Base-by-base conservation (phyloP, 2,797 vertebrate species). In the Crocidura indochinensis region DNA sequence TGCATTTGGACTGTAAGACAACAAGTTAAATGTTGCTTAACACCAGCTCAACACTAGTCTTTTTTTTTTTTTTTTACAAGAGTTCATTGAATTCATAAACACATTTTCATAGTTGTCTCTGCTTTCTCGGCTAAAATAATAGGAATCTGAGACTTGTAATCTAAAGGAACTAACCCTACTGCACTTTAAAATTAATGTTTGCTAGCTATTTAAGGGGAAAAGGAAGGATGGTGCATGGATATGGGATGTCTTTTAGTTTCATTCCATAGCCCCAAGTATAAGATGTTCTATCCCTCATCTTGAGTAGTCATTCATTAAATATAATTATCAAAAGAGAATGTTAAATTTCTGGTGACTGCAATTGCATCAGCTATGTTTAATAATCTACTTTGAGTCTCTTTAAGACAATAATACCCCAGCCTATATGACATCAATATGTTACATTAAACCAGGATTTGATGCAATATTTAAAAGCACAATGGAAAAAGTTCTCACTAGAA, bases 401-500 rank as follows among this genome's bases (percentile, higher is more conserved):
- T 95, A 94, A 97, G 92, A 96, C 10, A 1, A 82, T 92, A 94
- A 94, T 90, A 92, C 69, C 31, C 79, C 22, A 69, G 31, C 73
- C 65, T 86, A 76, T 87, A 91, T 88, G 8, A 95, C 91, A 90
- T 56, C 72, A 53, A 89, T 92, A 95, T 65, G 20, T 46, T 95
- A 46, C 64, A 96, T 96, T 95, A 95, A 94, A 97, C 93, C 46
- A 91, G 46, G 96, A 91, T 90, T 92, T 78, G 74, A 93, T 81
- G 38, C 10, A 76, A 51, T 94, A 95, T 94, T 96, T 93, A 91
- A 91, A 95, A 94, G 62, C 82, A 76, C 53, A 91, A 65, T 84
- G 47, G 19, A 93, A 91, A 91, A 79, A 84, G 80, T 89, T 93
- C 75, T 91, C n/a, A 17, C 77, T 89, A 93, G 81, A 92, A 91